Conservation (phyloP, 1,140 invertebrate species). For the Bombus impatiens region DNA sequence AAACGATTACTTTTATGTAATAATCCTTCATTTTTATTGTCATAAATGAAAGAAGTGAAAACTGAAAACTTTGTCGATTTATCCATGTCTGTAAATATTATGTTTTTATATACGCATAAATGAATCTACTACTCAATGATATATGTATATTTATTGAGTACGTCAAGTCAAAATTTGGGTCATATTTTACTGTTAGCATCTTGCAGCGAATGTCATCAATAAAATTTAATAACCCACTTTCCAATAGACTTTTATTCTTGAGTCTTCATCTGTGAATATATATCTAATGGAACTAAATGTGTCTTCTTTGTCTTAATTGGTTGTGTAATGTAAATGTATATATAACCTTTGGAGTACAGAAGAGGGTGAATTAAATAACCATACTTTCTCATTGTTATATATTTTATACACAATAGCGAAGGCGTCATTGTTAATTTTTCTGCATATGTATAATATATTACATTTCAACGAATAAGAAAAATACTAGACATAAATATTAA, state of each 20-base stretch:
- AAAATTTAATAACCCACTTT: conserved; percentile 77
- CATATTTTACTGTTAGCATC: conserved; percentile 80
- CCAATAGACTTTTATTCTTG: conserved; percentile 67
- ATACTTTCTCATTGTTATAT: conserved; percentile 61
- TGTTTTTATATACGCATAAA: conserved; percentile 81
- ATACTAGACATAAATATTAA: conserved; percentile 67
- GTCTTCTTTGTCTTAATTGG: conserved; percentile 35
- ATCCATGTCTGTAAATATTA: conserved; percentile 82
- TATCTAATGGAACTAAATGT: conserved; percentile 35
- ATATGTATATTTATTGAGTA: conserved; percentile 81
- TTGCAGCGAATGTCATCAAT: conserved; percentile 78
- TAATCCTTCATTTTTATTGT: conserved; percentile 69
- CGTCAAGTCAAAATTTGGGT: conserved; percentile 76
- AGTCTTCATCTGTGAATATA: conserved; percentile 28
- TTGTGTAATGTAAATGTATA: conserved; percentile 55
- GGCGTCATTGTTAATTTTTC: conserved; percentile 61
- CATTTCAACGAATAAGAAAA: conserved; percentile 66
- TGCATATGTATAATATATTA: conserved; percentile 72
- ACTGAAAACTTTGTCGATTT: conserved; percentile 70
- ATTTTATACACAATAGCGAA: conserved; percentile 65
- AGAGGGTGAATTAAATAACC: conserved; percentile 27
- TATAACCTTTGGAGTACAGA: conserved; percentile 48
- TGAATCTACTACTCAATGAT: conserved; percentile 75
- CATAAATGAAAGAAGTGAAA: conserved; percentile 26
- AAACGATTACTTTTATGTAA: conserved; percentile 72